Base-by-base conservation (phyloP, 2,888 invertebrate species). In the Pterostichus niger region DNA sequence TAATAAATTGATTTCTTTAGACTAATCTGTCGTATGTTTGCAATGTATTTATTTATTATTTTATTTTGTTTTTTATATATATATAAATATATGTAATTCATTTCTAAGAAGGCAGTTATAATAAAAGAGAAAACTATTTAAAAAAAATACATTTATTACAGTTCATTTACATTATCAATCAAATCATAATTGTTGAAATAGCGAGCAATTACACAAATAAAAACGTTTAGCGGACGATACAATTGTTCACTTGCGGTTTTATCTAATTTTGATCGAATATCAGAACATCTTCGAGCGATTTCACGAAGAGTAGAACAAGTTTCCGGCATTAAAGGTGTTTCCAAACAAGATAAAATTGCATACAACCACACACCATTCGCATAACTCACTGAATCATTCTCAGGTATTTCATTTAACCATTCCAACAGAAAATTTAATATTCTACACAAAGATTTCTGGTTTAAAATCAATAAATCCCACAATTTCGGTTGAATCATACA, bases 171-270 rank as follows among this genome's bases (percentile, higher is more conserved):
- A 82, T 64, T 17, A 86, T 95, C 95, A 11, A 93, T 93, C 86
- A 95, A 90, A 88, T 95, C 95, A 85, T 91, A 90, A 88, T 95
- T 95, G 84, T 93, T 92, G 89, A 95, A 95, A 89, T 95, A 95
- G 86, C 93, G 91, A 56, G 93, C 92, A 44, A 95, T 93, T 84
- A 95, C 88, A 88, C 94, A 94, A 86, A 95, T 94, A 85, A 95
- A 92, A 73, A 95, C 90, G 89, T 94, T 95, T 49, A 94, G 87
- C 2, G 93, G 91, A 68, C 90, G 89, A 15, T 91, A 91, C 49
- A 90, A 88, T 80, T 87, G 85, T 84, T 84, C 86, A 40, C 89
- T 88, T 83, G 89, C 87, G 84, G 90, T 90, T 46, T 87, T 88
- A n/a, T 90, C 89, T 84, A 92, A 87, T 82, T 87, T 87, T 33